These are phyloP conservation scores for Solenodon paradoxus DNA, from an alignment of 2,113 vertebrate genomes.

Conservation along the genomic window DNA sequence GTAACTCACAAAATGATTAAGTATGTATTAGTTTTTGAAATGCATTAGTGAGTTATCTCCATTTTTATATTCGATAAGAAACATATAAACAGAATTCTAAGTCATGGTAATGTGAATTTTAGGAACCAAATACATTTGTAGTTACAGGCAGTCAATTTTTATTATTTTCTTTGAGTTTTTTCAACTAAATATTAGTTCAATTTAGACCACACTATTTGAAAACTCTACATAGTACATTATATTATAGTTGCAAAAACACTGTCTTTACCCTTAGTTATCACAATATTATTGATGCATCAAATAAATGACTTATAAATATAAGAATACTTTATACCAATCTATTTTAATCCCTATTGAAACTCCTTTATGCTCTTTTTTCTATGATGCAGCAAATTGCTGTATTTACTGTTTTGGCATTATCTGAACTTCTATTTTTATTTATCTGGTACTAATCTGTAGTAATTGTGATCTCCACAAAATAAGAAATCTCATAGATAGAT, in stretches of 20 bases:
- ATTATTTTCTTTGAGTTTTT: constrained; percentile 33
- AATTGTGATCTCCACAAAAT: background rate
- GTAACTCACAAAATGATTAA: background rate
- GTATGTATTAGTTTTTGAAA: background rate
- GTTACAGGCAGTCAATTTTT: background rate
- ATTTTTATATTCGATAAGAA: background rate
- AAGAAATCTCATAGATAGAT: too few species aligned
- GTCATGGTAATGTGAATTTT: background rate
- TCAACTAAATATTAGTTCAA: constrained; percentile 52
- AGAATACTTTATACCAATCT: background rate
- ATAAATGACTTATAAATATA: background rate
- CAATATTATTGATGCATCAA: background rate
- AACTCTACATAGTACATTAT: background rate
- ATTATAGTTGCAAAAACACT: background rate
- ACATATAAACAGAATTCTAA: background rate
- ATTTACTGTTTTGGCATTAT: background rate
- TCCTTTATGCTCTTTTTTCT: background rate
- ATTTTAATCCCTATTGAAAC: background rate
- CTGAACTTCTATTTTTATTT: background rate
- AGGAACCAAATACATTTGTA: background rate
- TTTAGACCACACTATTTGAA: constrained; percentile 35
- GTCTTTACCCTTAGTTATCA: background rate
- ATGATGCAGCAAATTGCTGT: background rate
- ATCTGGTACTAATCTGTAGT: background rate
- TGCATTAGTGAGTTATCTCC: background rate